These are phyloP conservation scores for Drosophila bipectinata DNA, from an alignment of 1,140 invertebrate genomes.

Conservation along the genomic window DNA sequence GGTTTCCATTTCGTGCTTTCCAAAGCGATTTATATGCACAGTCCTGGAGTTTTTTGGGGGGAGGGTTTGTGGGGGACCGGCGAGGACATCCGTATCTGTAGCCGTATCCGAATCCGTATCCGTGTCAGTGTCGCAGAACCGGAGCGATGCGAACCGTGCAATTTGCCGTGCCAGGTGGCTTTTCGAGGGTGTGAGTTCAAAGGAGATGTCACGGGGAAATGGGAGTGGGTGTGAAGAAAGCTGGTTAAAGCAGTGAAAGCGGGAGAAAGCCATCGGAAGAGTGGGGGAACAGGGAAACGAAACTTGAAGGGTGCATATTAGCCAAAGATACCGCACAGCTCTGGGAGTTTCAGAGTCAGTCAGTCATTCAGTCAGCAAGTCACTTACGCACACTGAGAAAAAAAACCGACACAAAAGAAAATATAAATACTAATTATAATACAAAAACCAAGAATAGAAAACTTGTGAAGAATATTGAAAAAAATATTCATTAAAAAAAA, in stretches of 20 bases:
- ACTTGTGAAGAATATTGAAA: too few relatives aligned
- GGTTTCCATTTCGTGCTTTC: conserved; percentile 11
- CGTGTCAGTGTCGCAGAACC: conserved; percentile 15
- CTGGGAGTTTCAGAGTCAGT: conserved; percentile 5
- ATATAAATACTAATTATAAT: neutral
- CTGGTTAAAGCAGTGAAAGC: neutral
- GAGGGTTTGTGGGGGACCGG: neutral
- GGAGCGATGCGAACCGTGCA: conserved; percentile 26
- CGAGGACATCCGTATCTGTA: neutral
- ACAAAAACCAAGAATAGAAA: neutral
- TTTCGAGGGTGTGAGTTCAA: neutral
- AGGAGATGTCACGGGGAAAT: neutral
- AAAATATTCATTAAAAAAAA: too few relatives aligned
- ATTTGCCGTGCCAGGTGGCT: conserved; percentile 38
- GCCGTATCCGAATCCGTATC: conserved; percentile 11
- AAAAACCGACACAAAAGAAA: neutral
- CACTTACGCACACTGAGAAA: conserved; percentile 15
- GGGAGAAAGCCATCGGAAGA: neutral
- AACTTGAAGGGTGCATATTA: conserved; percentile 57
- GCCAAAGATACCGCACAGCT: conserved; percentile 15
- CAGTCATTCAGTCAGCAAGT: conserved; percentile 20
- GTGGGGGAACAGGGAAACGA: neutral
- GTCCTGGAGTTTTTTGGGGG: neutral
- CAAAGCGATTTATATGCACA: conserved; percentile 47
- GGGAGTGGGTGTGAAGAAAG: conserved; percentile 1